Evolutionary conservation across 1,140 invertebrate species (phyloP), one percentile per base, ranked within the genome.

Genomic region (Macrosteles quadrilineatus): DNA sequence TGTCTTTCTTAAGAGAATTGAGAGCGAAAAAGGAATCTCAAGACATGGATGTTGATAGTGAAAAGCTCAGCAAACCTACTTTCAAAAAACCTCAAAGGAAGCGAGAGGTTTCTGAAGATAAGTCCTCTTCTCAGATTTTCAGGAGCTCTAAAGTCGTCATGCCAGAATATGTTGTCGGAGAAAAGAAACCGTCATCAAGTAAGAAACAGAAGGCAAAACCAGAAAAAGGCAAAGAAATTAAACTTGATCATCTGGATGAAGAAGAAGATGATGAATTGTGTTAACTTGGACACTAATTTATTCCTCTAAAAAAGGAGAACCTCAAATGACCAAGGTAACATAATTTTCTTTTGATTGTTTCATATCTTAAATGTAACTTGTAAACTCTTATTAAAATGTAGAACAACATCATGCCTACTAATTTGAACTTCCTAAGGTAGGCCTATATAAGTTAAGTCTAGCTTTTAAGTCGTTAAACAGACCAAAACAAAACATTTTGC

Each of bases 141-240:
- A 85, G 83, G 75, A 86, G 83, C 68, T 88, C 85, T 69, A 92
- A 90, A 79, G 68, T 91, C 36, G 81, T 92, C 1, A 90, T 92
- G 87, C 90, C 91, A 1, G 90, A 92, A 77, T 92, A 92, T 83
- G 84, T 91, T n/a, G 85, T 93, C 69, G 91, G 91, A n/a, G 80
- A 85, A 71, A 85, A 87, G 75, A 85, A 82, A 75, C 71, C 75
- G 63, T 80, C 76, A 72, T 83, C 81, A 76, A 78, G 78, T 67
- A 80, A 74, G 29, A 69, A 40, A 47, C 23, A 2, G 17, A 59
- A 43, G 53, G 43, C 14, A 6, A 67, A 66, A 66, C 21, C 23
- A 12, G 45, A 72, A 27, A 69, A 21, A 19, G 31, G 19, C 12
- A 73, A 50, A 55, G 63, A 68, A 53, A 73, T 73, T 17, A 72